Evolutionary conservation across 2,797 vertebrate genomes (phyloP), one percentile per base, ranked within the genome.

Genomic region (Galaxias olidus): DNA sequence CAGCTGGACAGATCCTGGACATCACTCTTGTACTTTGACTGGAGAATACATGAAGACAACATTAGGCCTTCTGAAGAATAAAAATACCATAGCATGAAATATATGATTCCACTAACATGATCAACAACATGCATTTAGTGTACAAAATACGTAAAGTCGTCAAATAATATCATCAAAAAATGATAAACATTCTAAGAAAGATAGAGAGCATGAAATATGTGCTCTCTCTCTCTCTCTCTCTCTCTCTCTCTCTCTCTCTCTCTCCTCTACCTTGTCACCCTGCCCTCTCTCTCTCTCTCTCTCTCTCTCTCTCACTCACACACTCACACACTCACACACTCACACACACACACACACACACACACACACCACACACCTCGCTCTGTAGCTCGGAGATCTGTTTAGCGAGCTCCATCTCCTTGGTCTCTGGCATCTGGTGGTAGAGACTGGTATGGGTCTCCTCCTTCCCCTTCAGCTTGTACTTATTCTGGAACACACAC

Each of bases 361-460:
- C 58, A 66, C 14, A 50, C 41, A 54, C 18, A 61, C 43, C 42
- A 66, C 20, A 20, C 20, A 56, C 40, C 68, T 90, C 75, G 9
- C 90, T 91, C 75, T 88, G 89, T 0, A 88, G 69, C 0, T 90
- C 86, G 2, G 88, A 84, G 51, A 90, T 61, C 66, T 87, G 84
- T 63, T 88, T 91, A 0, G 76, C 68, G 0, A 91, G 85, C 80
- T 86, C 79, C 0, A 13, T 91, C 69, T 92, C 87, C n/a, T 51
- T 81, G 40, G 88, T 92, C 9, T 88, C 74, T 0, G 86, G 47
- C 73, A 91, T 87, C 6, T 87, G 83, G 58, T 88, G 88, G 78
- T 88, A 92, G 11, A 75, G 53, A 0, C 77, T 80, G 76, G 42
- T 75, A 75, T 68, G 66, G 64, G 66, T 59, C 42, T 87, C 60